Base-by-base conservation (phyloP, 2,888 invertebrate species). In the Oxyscelio sp. region DNA sequence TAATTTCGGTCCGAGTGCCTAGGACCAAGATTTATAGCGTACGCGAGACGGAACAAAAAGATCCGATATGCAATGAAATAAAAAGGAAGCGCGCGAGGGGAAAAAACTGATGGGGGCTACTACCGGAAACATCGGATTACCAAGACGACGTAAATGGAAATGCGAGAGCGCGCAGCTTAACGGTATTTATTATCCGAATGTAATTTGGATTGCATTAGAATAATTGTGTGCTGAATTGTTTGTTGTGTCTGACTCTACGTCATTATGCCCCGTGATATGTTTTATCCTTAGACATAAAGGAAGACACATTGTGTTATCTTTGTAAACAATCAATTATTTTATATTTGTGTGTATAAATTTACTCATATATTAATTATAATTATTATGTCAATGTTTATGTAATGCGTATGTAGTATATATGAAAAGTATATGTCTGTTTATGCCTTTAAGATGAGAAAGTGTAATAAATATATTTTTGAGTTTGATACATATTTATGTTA, bases 1-100 rank as follows among this genome's bases (percentile, higher is more conserved):
- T 85, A 78, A 82, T 83, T 83, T 79, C 70, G 48, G 50, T 58
- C 56, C 56, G 68, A 85, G 75, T 70, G 80, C 61, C 63, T 63
- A 40, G 66, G 63, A 34, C 56, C 24, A 65, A 79, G 79, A 82
- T 85, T 85, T 82, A 85, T 78, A 38, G 70, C 52, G 58, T 54
- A 58, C 73, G 22, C 52, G 77, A 61, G 66, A 66, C 52, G 58
- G 48, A 66, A 56, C 56, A 61, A 82, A 77, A 65, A 70, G 75
- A 71, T 82, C 52, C 77, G 59, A 78, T 77, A 65, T 59, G 66
- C 59, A 73, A 66, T 71, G 54, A 83, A 83, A 73, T 58, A 78
- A 78, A 83, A 83, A 83, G 45, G 31, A 63, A 56, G 54, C 43
- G 19, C 22, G 6, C 13, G 38, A 70, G 65, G n/a, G 50, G 61